Evolutionary conservation across 2,113 vertebrate species (phyloP), one percentile per base, ranked within the genome.

Genomic region (Terrapene triunguis): DNA sequence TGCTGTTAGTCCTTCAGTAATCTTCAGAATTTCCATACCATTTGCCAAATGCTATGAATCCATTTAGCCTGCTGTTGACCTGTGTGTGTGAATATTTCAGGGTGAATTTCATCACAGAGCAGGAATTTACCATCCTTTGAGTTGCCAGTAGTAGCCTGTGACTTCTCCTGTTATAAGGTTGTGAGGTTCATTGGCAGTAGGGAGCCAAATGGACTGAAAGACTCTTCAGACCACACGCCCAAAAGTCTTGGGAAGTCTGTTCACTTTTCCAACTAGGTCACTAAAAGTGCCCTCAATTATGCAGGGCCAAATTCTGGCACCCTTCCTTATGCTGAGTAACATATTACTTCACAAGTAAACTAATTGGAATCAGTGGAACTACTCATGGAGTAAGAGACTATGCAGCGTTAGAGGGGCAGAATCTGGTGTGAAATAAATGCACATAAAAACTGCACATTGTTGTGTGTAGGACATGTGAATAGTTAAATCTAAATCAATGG

Each of bases 1-100:
- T 96, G 59, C 13, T 78, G 42, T 95, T 96, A 95, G 76, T 54
- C 89, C 14, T 2, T 96, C 92, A 89, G 91, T 93, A 85, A 95
- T 84, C 82, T 97, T 94, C 92, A 96, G 69, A 94, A 54, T 97
- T 97, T 97, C 96, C 97, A 91, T 74, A 74, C 93, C 91, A 91
- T 35, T 96, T 97, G 96, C 96, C 96, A 97, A 95, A 89, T 76
- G 17, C 84, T 74, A 44, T 90, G 96, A 97, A 92, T 96, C 82
- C 84, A 89, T 92, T 96, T 97, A 95, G 51, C 93, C 96, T 97
- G 47, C 42, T 91, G 35, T 74, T 97, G 97, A 97, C 96, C 97
- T 82, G 3, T 57, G 92, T 95, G 96, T 97, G 92, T 95, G 94
- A 96, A 80, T 47, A 91, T 51, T 91, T 69, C 95, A 96, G 65